Evolutionary conservation across 2,797 vertebrate species (phyloP), one percentile per base, ranked within the genome.

Genomic region (Cyprinodon diabolis): DNA sequence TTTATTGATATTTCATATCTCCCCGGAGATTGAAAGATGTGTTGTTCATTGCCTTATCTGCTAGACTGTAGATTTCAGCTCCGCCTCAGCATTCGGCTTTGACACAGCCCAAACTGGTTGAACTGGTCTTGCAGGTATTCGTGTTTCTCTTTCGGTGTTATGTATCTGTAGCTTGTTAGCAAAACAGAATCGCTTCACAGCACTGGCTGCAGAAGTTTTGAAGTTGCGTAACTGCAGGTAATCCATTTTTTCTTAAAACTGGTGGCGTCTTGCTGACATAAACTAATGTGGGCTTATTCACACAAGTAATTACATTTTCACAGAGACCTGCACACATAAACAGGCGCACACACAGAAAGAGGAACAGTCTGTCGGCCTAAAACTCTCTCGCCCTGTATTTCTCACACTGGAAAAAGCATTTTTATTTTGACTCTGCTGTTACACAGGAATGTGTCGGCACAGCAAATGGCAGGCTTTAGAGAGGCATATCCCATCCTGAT

Each of bases 221-320:
- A 89, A 86, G 75, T 78, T 87, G 75, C 81, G 80, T 78, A 84
- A 85, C 71, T n/a, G 37, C 80, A 86, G 86, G 87, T 92, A 91
- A 90, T 92, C 89, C 88, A 83, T 76, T 90, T 81, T 85, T 76
- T 80, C 86, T 90, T 90, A 88, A 87, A 92, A 90, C 91, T 86
- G 85, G 86, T 86, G 87, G 85, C 86, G 89, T 93, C 87, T 84
- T 87, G 85, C 90, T 89, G 89, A 91, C 90, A 87, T 88, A 86
- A 87, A 89, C 89, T 87, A 89, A 88, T 91, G 86, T 87, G 54
- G 63, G 82, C 88, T 90, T 92, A 89, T 89, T 93, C 93, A 92
- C 85, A 93, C 91, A 89, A 89, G 89, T 91, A 92, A 93, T 93
- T 92, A 90, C 91, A 91, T 89, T 94, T 93, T 90, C 83, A 85